phyloP scores from a whole-genome alignment of 1,140 invertebrate genomes.

The Dermatophagoides farinae region DNA sequence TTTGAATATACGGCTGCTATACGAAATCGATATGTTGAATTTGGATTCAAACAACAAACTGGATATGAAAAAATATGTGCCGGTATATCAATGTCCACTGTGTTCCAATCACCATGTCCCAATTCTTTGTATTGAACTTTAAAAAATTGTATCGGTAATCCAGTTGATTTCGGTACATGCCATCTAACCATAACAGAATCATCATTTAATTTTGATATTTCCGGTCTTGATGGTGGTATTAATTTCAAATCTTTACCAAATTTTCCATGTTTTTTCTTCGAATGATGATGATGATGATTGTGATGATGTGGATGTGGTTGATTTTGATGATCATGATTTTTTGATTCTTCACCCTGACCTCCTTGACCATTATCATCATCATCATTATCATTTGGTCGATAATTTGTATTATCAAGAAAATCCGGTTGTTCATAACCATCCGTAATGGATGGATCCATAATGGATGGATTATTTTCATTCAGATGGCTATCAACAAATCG shows the following conservation, averaged over 20 bases:
- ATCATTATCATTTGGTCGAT: neutral
- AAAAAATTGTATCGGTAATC: constrained; percentile 64
- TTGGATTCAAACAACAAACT: constrained; percentile 46
- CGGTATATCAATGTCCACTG: constrained; percentile 55
- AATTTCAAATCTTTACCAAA: constrained; percentile 34
- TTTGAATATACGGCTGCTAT: constrained; percentile 83
- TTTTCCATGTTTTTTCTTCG: constrained; percentile 7
- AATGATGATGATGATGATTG: neutral
- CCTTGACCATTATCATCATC: neutral
- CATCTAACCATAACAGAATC: constrained; percentile 80
- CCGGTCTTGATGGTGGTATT: constrained; percentile 62
- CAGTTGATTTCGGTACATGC: constrained; percentile 51
- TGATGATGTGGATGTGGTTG: neutral
- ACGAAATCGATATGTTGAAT: constrained; percentile 40
- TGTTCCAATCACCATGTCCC: constrained; percentile 29
- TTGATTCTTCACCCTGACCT: neutral
- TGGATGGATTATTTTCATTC: neutral
- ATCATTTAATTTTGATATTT: constrained; percentile 59
- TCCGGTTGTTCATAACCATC: neutral
- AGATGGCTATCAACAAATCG: neutral
- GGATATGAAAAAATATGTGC: constrained; percentile 48
- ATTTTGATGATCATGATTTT: neutral
- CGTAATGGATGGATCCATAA: neutral
- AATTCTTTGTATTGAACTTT: constrained; percentile 66
- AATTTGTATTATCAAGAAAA: neutral